Base-by-base conservation (phyloP, 2,888 invertebrate species). In the Ophraella communa region DNA sequence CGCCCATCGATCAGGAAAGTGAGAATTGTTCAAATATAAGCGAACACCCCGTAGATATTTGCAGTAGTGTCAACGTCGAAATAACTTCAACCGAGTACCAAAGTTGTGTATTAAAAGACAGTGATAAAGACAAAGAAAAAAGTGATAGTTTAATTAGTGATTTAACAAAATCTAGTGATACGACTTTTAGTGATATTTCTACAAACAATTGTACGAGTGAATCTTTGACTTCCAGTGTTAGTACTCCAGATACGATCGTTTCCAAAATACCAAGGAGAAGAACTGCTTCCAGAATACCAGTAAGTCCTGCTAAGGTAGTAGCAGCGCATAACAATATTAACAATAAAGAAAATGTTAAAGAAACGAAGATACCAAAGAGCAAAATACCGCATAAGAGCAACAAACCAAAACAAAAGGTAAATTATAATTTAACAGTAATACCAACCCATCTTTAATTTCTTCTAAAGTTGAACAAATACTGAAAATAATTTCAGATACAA, bases 231-330 rank as follows among this genome's bases (percentile, higher is more conserved):
- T 88, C 88, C 63, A 88, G 87, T 80, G 86, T 87, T 62, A 90
- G 90, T 74, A 90, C 90, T 64, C 89, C 90, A 67, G 90, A 90
- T 82, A 90, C 89, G 77, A 86, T 89, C 79, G 88, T 89, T 80
- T 85, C 89, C 71, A 82, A 81, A 83, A 87, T 87, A 82, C 87
- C 83, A 10, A 74, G 81, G 52, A 72, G 79, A 45, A 79, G 76
- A 64, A 75, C 75, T 1, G 21, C 24, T 23, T 78, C 79, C 24
- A 70, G 69, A 58, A 74, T 79, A 60, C 80, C 81, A n/a, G 70
- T 78, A 5, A 79, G 79, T 73, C 79, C 81, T 5, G 77, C 78
- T 4, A 76, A 77, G 62, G 69, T 67, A 35, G 70, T 69, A 55
- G 56, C 67, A 58, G 67, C 67, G 45, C 52, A 75, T 68, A 67